Evolutionary conservation across 2,888 invertebrate species (phyloP), one percentile per base, ranked within the genome.

Genomic region (Agriopis aurantiaria): DNA sequence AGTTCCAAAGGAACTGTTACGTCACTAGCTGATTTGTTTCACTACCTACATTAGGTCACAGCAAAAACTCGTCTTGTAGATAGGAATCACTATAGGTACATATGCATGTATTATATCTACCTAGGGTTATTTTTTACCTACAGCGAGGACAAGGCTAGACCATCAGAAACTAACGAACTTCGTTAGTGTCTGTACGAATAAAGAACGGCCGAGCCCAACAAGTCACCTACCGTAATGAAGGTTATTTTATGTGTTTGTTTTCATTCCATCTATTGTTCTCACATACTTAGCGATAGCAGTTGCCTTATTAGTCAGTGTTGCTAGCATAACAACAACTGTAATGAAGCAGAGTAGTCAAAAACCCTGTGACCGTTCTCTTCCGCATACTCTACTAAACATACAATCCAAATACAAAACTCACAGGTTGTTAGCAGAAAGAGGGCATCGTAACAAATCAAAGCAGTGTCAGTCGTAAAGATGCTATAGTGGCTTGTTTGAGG

Each of bases 401-500:
- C n/a, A 8, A 9, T 55, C n/a, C 55, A 41, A 41, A 23, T 0
- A 23, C 33, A 49, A 58, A 52, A 53, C 51, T 62, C 51, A 73
- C 66, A 51, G 68, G 73, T 74, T 74, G 73, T 70, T 68, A 75
- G 73, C 74, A 78, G 75, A 78, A 79, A 76, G 72, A 71, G 76
- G 74, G 64, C 75, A 75, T 77, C 75, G 81, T 74, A 80, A 78
- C 83, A 81, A 78, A 78, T 73, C 75, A 76, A 73, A 71, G 73
- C 60, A 69, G 59, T 66, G 70, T 58, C 66, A 73, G 85, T 88
- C 90, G 88, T 91, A 91, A 91, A 90, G 86, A 82, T 80, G 76
- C 82, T 82, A 88, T 90, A 86, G 89, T 84, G 86, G 82, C 88
- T 91, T 90, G 91, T 91, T 91, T 89, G 87, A 76, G 82, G 80